phyloP scores from a whole-genome alignment of 2,113 vertebrate genomes.

The Ptilonorhynchus violaceus region DNA sequence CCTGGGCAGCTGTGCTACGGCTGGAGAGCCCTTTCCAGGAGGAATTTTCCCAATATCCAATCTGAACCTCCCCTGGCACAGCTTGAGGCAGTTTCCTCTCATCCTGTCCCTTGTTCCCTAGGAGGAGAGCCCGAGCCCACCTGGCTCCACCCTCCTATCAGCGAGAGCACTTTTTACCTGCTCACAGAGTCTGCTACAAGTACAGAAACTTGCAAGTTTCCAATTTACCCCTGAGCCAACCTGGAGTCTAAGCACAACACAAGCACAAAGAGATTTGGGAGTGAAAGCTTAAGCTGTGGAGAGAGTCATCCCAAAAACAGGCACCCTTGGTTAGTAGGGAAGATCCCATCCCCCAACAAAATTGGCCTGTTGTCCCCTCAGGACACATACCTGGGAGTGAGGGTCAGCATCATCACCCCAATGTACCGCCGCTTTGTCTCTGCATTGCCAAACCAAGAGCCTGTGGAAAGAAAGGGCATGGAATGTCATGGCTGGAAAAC shows the following conservation, averaged over 20 bases:
- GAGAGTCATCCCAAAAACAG: neutral
- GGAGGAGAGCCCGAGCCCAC: neutral
- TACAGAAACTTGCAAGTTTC: neutral
- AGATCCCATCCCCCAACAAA: neutral
- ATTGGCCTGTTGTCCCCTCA: neutral
- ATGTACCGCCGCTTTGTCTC: slow-evolving; percentile 86
- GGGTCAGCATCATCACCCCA: slow-evolving; percentile 94
- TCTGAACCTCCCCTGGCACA: neutral
- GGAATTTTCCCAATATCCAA: neutral
- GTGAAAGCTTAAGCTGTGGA: neutral
- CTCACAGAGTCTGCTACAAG: neutral
- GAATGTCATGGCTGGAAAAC: neutral
- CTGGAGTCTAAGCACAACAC: neutral
- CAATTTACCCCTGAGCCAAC: neutral
- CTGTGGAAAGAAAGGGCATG: slow-evolving; percentile 52
- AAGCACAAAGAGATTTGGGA: neutral
- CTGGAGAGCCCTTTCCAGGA: neutral
- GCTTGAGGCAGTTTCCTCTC: neutral
- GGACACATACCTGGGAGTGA: slow-evolving; percentile 83
- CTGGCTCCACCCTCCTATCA: neutral
- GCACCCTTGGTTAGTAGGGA: neutral
- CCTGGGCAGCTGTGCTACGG: neutral
- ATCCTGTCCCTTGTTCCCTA: neutral
- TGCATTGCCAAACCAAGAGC: slow-evolving; percentile 76
- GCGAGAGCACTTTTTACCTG: neutral